Percentiles rank a stretch among this genome's conserved stretches.
These are phyloP conservation scores for Heliconius cydno DNA, from an alignment of 2,888 invertebrate genomes.

Conservation along the genomic window DNA sequence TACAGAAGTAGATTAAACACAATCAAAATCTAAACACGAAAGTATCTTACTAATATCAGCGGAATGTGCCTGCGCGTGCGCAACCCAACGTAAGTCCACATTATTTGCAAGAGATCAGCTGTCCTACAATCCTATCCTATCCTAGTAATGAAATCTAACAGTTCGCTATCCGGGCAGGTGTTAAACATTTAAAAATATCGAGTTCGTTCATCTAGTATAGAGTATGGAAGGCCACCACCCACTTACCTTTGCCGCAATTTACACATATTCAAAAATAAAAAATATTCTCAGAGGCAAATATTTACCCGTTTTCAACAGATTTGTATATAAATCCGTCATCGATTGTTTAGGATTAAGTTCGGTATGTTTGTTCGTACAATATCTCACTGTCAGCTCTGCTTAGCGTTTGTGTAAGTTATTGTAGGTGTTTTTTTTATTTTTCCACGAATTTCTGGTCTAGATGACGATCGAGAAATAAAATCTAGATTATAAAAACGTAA, in stretches of 20 bases:
- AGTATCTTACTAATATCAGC: background rate
- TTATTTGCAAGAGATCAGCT: slow-evolving; percentile 25
- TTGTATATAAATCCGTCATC: slow-evolving; percentile 74
- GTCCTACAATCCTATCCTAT: slow-evolving; percentile 15
- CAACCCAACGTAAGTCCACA: background rate
- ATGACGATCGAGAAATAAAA: slow-evolving; percentile 10
- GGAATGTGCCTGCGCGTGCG: slow-evolving; percentile 24
- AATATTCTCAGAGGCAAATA: slow-evolving; percentile 38
- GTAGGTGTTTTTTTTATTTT: slow-evolving; percentile 19
- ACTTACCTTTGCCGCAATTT: slow-evolving; percentile 48
- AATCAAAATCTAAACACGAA: background rate
- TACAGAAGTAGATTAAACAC: background rate
- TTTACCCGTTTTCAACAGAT: slow-evolving; percentile 52
- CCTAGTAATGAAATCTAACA: slow-evolving; percentile 48
- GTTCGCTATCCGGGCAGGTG: slow-evolving; percentile 69
- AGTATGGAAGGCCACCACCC: slow-evolving; percentile 61
- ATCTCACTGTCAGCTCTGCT: slow-evolving; percentile 34
- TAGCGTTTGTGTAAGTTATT: slow-evolving; percentile 27
- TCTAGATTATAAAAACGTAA: background rate
- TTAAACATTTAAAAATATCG: slow-evolving; percentile 73
- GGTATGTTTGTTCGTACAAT: slow-evolving; percentile 56
- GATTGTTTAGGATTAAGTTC: slow-evolving; percentile 73
- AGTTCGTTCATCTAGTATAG: slow-evolving; percentile 71
- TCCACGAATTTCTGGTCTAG: slow-evolving; percentile 6
- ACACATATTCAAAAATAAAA: slow-evolving; percentile 49